Evolutionary conservation across 1,140 invertebrate species (phyloP).

Genomic region (Marisa cornuarietis): DNA sequence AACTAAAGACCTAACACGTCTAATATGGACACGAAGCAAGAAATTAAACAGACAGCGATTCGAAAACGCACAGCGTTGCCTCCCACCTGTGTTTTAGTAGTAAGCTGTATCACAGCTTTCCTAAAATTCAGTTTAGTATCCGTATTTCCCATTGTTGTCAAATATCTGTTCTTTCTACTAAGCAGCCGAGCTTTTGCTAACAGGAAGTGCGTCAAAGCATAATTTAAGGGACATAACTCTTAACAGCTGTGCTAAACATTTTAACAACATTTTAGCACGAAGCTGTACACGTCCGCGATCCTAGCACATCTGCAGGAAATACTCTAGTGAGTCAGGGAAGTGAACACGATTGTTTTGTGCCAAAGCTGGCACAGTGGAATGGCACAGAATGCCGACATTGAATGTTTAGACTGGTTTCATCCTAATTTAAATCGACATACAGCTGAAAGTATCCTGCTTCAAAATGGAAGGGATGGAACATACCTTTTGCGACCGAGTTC

Average conservation of each 20-base stretch:
- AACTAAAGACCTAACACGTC: no score
- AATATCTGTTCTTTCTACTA: slow-evolving; percentile 32
- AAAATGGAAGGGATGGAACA: slow-evolving; percentile 58
- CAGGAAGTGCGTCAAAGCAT: slow-evolving; percentile 38
- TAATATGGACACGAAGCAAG: no score
- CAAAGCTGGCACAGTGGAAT: no score
- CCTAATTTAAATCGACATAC: slow-evolving; percentile 53
- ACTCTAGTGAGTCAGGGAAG: no score
- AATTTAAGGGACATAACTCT: slow-evolving; percentile 15
- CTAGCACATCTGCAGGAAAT: no score
- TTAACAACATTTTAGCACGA: no score
- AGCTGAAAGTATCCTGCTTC: slow-evolving; percentile 59
- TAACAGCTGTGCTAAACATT: no score
- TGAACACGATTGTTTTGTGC: no score
- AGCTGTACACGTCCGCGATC: no score
- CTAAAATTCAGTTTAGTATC: slow-evolving; percentile 98
- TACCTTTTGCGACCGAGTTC: slow-evolving; percentile 58
- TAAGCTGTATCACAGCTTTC: slow-evolving; percentile 95
- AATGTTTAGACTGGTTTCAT: slow-evolving; percentile 51
- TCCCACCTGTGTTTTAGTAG: slow-evolving; percentile 90
- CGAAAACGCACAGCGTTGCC: neutral
- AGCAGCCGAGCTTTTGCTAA: slow-evolving; percentile 32
- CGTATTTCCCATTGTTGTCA: slow-evolving; percentile 87
- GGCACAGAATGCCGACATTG: slow-evolving; percentile 21
- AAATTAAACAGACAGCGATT: no score